Evolutionary conservation across 1,140 invertebrate species (phyloP).

Genomic region (Ditylenchus dipsaci): DNA sequence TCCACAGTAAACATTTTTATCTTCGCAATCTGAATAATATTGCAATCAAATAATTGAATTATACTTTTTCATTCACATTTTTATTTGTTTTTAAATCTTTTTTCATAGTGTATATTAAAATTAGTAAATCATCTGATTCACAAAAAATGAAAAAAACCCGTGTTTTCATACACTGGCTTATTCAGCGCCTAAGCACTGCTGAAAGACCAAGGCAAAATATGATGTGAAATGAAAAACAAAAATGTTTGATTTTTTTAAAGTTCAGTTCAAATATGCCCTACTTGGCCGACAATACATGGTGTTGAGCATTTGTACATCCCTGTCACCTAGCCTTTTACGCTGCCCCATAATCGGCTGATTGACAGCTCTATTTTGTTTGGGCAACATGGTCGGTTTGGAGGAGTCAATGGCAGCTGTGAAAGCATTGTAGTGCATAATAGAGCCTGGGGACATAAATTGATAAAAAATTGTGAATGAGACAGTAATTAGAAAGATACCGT

Average conservation of each 20-base stretch:
- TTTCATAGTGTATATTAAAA: neutral
- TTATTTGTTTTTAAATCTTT: no score
- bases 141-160: no score
- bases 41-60: neutral
- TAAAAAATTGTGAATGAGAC: conserved; percentile 1
- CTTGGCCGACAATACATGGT: conserved; percentile 51
- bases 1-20: conserved; percentile 54
- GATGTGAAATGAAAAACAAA: no score
- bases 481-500: no score
- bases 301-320: conserved; percentile 48
- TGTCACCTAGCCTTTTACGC: conserved; percentile 34
- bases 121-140: no score
- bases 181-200: no score
- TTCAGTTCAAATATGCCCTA: conserved; percentile 26
- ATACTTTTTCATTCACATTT: no score
- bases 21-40: conserved; percentile 34
- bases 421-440: conserved; percentile 43
- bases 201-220: neutral
- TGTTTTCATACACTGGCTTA: no score
- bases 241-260: no score
- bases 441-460: no score
- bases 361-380: conserved; percentile 24
- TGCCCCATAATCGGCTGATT: conserved; percentile 45
- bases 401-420: conserved; percentile 38
- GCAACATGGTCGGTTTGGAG: conserved; percentile 45